Evolutionary conservation across 2,113 vertebrate species (phyloP).

Genomic region (Elaphurus davidianus): DNA sequence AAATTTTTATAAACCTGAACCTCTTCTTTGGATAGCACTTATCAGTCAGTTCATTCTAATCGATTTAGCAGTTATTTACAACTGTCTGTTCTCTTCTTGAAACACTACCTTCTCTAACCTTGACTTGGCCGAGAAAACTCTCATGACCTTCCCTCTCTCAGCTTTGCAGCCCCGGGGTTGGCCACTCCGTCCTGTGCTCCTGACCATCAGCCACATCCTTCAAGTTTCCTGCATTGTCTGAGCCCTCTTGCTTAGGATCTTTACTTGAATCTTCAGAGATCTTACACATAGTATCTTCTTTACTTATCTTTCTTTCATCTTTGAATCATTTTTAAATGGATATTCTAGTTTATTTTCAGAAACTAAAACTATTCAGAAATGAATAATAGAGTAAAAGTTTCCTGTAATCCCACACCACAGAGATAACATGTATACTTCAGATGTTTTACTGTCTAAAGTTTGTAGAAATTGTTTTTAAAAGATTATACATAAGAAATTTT

Average conservation of each 20-base stretch:
- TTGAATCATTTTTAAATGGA: neutral
- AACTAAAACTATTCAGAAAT: neutral
- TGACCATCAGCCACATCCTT: neutral
- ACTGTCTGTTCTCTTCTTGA: neutral
- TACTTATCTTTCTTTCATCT: neutral
- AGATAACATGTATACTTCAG: neutral
- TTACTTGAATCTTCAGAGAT: neutral
- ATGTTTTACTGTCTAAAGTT: neutral
- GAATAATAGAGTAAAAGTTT: neutral
- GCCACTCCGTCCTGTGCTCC: neutral
- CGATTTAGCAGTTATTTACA: neutral
- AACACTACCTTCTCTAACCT: neutral
- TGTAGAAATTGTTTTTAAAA: neutral
- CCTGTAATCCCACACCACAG: neutral
- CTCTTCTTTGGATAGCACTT: neutral
- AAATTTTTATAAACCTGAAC: neutral
- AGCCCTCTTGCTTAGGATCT: neutral
- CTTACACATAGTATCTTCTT: neutral
- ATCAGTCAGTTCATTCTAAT: neutral
- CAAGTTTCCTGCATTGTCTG: neutral
- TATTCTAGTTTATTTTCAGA: neutral
- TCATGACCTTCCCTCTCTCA: neutral
- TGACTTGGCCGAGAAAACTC: neutral
- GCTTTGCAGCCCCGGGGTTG: too few relatives aligned
- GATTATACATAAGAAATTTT: neutral